phyloP scores from a whole-genome alignment of 2,113 vertebrate species.

The Azemiops feae region DNA sequence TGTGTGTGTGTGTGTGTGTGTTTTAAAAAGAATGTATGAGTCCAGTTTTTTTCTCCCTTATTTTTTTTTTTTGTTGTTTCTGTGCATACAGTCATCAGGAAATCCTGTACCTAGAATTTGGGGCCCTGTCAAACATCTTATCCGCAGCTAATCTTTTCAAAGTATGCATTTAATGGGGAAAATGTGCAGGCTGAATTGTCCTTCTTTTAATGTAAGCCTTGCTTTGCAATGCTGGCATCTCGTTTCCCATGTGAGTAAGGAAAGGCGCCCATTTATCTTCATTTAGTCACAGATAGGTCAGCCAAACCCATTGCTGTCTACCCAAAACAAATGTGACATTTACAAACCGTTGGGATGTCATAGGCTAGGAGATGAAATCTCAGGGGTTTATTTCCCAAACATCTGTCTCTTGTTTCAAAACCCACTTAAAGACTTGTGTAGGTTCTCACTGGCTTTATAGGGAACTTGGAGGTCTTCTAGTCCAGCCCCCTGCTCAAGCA shows the following conservation, averaged over 20 bases:
- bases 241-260: slow-evolving; percentile 59
- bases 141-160: slow-evolving; percentile 5
- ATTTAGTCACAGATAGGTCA: slow-evolving; percentile 52
- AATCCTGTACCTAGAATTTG: not conserved
- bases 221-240: slow-evolving; percentile 54
- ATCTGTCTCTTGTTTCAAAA: slow-evolving; percentile 63
- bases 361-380: slow-evolving; percentile 64
- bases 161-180: slow-evolving; percentile 44
- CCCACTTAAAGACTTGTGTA: not conserved
- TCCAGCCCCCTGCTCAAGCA: too few relatives aligned
- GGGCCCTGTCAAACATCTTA: not conserved
- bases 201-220: slow-evolving; percentile 58
- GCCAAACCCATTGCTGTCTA: slow-evolving; percentile 54
- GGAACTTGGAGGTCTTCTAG: too few relatives aligned
- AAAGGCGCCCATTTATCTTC: slow-evolving; percentile 60
- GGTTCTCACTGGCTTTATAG: not conserved
- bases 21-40: not conserved
- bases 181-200: slow-evolving; percentile 53
- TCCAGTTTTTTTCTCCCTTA: not conserved
- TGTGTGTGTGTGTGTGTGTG: too few relatives aligned
- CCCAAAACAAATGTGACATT: slow-evolving; percentile 65
- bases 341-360: slow-evolving; percentile 57
- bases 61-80: not conserved
- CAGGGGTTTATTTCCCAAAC: slow-evolving; percentile 62
- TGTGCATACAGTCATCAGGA: not conserved